Evolutionary conservation across 2,888 invertebrate genomes (phyloP), one percentile per base, ranked within the genome.

Genomic region (Pyralis farinalis): DNA sequence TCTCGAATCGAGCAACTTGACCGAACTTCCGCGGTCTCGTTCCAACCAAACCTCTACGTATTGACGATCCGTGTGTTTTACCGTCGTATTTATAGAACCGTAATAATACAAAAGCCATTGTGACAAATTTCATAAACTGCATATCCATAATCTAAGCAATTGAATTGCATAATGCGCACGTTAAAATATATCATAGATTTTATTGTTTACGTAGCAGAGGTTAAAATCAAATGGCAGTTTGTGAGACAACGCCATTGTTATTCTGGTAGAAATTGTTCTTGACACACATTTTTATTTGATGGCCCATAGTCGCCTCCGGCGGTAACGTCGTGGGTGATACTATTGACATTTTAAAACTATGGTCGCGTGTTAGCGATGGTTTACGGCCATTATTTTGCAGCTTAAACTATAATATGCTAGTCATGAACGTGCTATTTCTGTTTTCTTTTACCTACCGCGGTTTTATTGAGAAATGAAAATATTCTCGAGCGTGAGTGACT

Each of bases 221-320:
- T 36, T 20, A 29, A 36, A 16, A 16, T 16, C 16, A 36, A 11
- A 36, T 29, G 6, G 27, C 11, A 4, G 25, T 12, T 29, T 36
- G 9, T 7, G 10, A 4, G 16, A 4, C 16, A 22, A 36, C 44
- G 43, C 34, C 46, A 30, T 31, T 25, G 25, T 35, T 37, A 25
- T 16, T 28, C 5, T 54, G 43, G 47, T 55, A 43, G 40, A 37
- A 53, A 51, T 55, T 54, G 71, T 49, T 71, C 75, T 76, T 75
- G 77, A 72, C 76, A 77, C 57, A 68, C 58, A 63, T 39, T 74
- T 67, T 63, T 53, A 63, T 63, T 63, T 65, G 59, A 58, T 41
- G 46, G 42, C 59, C 56, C 53, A 47, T 55, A 50, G 44, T 58
- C 38, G 63, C 72, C 60, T 38, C 50, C 51, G 63, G 69, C 65